Evolutionary conservation across 2,888 invertebrate species (phyloP).

Genomic region (Orthosia gothica): DNA sequence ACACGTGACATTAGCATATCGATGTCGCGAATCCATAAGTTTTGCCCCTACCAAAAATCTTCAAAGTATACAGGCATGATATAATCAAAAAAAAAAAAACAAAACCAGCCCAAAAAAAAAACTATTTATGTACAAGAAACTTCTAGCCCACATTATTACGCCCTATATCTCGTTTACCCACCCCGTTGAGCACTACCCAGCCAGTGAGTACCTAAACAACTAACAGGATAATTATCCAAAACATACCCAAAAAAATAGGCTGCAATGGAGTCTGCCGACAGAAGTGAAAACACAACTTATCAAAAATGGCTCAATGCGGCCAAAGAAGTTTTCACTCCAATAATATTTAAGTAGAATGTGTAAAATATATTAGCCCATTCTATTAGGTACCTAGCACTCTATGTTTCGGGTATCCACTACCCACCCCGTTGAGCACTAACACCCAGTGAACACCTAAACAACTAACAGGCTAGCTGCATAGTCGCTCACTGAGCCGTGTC

Average conservation of each 20-base stretch:
- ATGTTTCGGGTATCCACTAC: conserved; percentile 16
- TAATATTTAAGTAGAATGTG: too few species aligned
- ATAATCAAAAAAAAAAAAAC: too few species aligned
- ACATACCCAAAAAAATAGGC: too few species aligned
- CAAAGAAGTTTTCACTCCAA: too few species aligned
- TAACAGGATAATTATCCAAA: not conserved
- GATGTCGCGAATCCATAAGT: too few species aligned
- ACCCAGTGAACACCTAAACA: conserved; percentile 29
- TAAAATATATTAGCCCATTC: not conserved
- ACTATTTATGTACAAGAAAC: not conserved
- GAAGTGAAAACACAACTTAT: too few species aligned
- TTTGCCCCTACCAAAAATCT: too few species aligned
- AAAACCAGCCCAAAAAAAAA: too few species aligned
- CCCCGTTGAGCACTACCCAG: not conserved
- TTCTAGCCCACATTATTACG: not conserved
- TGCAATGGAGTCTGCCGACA: too few species aligned
- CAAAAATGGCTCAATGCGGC: too few species aligned
- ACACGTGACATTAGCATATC: too few species aligned
- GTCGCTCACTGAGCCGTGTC: conserved; percentile 48
- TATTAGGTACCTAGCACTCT: not conserved
- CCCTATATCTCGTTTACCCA: not conserved
- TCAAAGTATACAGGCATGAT: too few species aligned
- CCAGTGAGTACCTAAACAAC: conserved; percentile 7
- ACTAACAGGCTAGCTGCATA: conserved; percentile 25
- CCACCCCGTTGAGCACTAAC: conserved; percentile 15